Evolutionary conservation across 1,140 invertebrate genomes (phyloP).

Genomic region (Trichomalopsis sarcophagae): DNA sequence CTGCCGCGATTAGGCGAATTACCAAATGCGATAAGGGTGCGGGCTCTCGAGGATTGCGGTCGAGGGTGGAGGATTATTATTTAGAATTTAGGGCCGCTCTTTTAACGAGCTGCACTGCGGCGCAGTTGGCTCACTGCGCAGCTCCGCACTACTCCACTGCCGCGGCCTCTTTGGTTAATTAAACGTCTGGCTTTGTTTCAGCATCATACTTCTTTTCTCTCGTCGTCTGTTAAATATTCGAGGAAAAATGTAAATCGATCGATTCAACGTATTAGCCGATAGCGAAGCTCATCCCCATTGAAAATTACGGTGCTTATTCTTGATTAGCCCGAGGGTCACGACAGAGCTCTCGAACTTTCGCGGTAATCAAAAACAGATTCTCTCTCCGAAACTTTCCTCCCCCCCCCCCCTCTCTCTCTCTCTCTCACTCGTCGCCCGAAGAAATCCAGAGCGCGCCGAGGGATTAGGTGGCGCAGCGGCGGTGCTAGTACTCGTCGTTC

Average conservation of each 20-base stretch:
- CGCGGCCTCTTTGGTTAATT: background rate
- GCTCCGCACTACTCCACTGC: background rate
- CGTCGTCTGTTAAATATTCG: no score
- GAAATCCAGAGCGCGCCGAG: conserved; percentile 2
- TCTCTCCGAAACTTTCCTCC: conserved; percentile 5
- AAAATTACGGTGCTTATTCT: conserved; percentile 14
- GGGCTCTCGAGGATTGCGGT: conserved; percentile 13
- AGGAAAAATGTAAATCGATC: no score
- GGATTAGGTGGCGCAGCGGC: conserved; percentile 22
- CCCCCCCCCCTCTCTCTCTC: background rate
- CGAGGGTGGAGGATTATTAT: conserved; percentile 41
- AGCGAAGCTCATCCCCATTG: background rate
- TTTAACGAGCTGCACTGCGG: conserved; percentile 39
- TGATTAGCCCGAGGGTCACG: conserved; percentile 21
- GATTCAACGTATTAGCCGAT: background rate
- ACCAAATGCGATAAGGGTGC: conserved; percentile 47
- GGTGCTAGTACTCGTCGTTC: background rate
- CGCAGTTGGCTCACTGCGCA: conserved; percentile 4
- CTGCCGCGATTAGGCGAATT: conserved; percentile 46
- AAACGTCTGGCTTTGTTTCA: background rate
- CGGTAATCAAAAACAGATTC: conserved; percentile 41
- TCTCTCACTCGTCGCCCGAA: background rate
- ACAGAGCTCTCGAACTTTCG: background rate
- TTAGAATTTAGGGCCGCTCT: conserved; percentile 44
- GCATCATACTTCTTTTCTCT: background rate